Conservation (phyloP, 2,113 vertebrate genomes). For the Passer montanus region DNA sequence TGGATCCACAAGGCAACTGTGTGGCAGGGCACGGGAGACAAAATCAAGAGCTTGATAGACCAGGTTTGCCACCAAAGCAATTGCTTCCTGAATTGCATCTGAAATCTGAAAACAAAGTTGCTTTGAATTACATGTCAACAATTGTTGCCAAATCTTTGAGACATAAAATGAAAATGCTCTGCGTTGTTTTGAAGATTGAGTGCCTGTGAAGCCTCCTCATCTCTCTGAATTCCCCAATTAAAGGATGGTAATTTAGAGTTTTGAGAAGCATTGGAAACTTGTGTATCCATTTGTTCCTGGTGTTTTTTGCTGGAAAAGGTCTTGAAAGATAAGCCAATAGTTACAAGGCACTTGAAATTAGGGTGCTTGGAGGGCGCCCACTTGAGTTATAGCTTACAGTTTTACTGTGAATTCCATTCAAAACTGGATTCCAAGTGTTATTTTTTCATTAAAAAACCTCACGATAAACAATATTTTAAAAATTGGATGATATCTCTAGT, state of each 20-base stretch:
- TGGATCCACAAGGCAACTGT: background rate
- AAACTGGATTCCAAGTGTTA: background rate
- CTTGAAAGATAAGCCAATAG: background rate
- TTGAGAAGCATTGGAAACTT: background rate
- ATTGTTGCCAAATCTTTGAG: background rate
- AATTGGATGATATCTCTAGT: background rate
- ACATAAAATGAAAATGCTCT: background rate
- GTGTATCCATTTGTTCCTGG: background rate
- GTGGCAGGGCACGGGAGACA: background rate
- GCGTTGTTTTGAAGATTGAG: background rate
- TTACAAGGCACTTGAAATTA: background rate
- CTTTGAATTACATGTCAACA: background rate
- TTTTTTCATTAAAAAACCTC: background rate
- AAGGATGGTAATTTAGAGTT: background rate
- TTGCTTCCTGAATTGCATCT: background rate
- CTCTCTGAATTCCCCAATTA: background rate
- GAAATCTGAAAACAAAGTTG: background rate
- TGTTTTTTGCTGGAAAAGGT: background rate
- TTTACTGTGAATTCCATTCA: background rate
- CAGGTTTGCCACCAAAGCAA: background rate
- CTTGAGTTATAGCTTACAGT: background rate
- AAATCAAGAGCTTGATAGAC: background rate
- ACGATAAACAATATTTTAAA: background rate
- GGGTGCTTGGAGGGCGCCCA: background rate
- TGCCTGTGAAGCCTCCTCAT: rapidly evolving